phyloP scores from a whole-genome alignment of 1,140 invertebrate genomes.

The Tribolium castaneum region DNA sequence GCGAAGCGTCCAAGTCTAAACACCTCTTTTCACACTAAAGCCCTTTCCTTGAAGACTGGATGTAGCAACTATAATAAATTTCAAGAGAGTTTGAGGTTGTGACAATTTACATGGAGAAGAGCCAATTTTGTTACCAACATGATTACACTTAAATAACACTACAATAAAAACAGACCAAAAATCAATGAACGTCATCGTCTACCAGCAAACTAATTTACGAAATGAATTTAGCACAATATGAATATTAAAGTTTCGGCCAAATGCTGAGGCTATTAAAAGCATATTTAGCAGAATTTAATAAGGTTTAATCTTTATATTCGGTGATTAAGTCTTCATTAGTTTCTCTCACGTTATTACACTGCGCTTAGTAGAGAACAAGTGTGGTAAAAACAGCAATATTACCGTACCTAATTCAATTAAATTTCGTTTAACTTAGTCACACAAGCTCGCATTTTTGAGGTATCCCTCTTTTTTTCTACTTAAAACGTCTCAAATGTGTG shows the following conservation, averaged over 20 bases:
- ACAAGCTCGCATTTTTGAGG: conserved; percentile 3
- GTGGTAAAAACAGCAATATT: conserved; percentile 35
- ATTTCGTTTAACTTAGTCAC: conserved; percentile 19
- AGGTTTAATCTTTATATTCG: conserved; percentile 39
- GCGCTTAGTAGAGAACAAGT: conserved; percentile 33
- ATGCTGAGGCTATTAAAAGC: conserved; percentile 40
- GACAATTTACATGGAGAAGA: no score
- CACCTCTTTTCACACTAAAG: no score
- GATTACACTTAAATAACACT: no score
- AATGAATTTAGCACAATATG: conserved; percentile 27
- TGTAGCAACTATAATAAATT: no score
- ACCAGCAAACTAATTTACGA: background rate
- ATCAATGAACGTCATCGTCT: no score
- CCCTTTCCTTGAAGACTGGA: no score
- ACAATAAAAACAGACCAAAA: no score
- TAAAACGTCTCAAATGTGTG: background rate
- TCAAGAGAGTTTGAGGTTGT: no score
- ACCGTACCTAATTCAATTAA: conserved; percentile 35
- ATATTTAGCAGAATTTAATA: conserved; percentile 40
- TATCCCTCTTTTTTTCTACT: background rate
- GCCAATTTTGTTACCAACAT: no score
- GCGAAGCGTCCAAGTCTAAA: no score
- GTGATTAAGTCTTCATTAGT: conserved; percentile 38
- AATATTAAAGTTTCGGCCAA: conserved; percentile 30
- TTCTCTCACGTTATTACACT: conserved; percentile 40